These are phyloP conservation scores for Phortica okadai DNA, from an alignment of 2,888 invertebrate genomes.

Conservation along the genomic window DNA sequence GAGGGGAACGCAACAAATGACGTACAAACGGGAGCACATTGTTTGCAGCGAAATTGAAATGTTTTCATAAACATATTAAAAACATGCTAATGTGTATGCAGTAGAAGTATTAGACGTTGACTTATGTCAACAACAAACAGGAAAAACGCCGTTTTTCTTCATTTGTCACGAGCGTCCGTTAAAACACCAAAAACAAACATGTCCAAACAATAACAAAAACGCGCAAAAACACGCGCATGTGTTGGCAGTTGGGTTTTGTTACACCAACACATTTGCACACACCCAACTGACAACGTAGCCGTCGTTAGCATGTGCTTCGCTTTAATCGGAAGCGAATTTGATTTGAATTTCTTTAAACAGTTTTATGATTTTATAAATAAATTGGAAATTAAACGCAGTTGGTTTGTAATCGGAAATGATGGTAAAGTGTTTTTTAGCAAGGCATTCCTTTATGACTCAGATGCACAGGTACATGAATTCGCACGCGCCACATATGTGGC, in stretches of 20 bases:
- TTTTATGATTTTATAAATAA: no score
- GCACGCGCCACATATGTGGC: background rate
- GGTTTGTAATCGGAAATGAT: no score
- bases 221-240: constrained; percentile 41
- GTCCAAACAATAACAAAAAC: constrained; percentile 26
- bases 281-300: no score
- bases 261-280: constrained; percentile 23
- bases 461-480: background rate
- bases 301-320: no score
- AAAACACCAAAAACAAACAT: constrained; percentile 57
- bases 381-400: no score
- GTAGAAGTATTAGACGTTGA: no score
- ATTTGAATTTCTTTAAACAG: no score
- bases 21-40: constrained; percentile 53
- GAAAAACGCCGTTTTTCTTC: constrained; percentile 27
- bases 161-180: no score
- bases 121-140: constrained; percentile 32
- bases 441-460: no score
- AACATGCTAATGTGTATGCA: background rate
- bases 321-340: no score
- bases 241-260: background rate
- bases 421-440: no score
- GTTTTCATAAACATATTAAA: constrained; percentile 39
- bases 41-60: constrained; percentile 45
- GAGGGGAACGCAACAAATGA: background rate